These are phyloP conservation scores for Spinus pinus DNA, from an alignment of 2,797 vertebrate species.

Conservation along the genomic window DNA sequence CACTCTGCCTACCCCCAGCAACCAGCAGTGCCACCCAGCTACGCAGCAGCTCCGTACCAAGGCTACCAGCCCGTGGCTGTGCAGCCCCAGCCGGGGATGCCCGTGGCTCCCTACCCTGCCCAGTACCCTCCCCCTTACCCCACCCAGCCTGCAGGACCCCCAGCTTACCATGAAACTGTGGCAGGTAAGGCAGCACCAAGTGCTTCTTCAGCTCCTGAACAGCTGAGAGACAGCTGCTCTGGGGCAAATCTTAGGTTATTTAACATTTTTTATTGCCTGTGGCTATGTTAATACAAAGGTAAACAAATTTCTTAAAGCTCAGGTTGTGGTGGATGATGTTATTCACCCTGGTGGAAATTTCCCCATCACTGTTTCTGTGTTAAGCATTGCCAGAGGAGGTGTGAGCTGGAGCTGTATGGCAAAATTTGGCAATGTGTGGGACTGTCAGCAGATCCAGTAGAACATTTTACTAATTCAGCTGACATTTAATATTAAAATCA, in stretches of 20 bases:
- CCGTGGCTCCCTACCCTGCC: slow-evolving; percentile 41
- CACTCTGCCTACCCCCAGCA: slow-evolving; percentile 70
- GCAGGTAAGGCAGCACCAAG: slow-evolving; percentile 65
- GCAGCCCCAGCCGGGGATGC: slow-evolving; percentile 62
- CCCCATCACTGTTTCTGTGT: neutral
- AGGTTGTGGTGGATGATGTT: neutral
- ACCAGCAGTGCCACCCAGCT: slow-evolving; percentile 52
- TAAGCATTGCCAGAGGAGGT: neutral
- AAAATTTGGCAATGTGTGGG: neutral
- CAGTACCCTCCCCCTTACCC: slow-evolving; percentile 79
- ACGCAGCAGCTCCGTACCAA: slow-evolving; percentile 62
- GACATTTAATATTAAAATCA: neutral
- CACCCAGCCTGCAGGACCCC: slow-evolving; percentile 66
- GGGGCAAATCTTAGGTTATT: neutral
- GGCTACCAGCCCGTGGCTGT: slow-evolving; percentile 74
- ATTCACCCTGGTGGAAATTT: neutral
- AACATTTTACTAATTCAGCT: neutral
- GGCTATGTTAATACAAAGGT: neutral
- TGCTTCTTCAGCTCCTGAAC: neutral
- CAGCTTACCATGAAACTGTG: slow-evolving; percentile 72
- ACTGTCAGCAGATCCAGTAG: neutral
- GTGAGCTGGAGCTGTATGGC: neutral
- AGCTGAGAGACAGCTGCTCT: neutral
- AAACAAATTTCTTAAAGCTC: rapidly evolving
- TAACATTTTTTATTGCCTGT: neutral